A percentile compares a stretch with the other conserved stretches of the same genome.
Conservation (phyloP, 2,797 vertebrate species). For the Etheostoma perlongum region DNA sequence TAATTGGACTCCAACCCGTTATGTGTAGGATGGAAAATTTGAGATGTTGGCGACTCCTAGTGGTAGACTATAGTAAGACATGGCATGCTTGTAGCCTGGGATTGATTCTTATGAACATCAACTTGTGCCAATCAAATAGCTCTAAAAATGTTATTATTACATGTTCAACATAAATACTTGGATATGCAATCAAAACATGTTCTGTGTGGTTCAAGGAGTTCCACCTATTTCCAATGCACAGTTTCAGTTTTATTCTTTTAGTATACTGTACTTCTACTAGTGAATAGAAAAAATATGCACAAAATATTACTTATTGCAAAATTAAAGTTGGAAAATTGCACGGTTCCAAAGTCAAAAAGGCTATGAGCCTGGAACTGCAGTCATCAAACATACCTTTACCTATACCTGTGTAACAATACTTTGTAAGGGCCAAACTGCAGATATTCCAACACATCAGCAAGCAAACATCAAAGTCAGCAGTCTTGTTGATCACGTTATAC, state of each 20-base stretch:
- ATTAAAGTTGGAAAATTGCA: background rate
- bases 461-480: background rate
- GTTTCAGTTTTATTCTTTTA: background rate
- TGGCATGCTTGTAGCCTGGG: background rate
- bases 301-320: background rate
- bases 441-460: conserved; percentile 3
- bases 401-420: background rate
- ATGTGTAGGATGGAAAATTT: background rate
- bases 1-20: background rate
- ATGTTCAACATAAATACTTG: background rate
- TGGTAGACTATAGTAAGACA: background rate
- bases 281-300: background rate
- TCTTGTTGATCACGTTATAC: background rate
- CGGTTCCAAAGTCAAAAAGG: background rate
- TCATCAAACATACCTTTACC: background rate
- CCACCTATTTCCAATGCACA: background rate
- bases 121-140: background rate
- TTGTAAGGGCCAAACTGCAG: background rate
- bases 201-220: background rate
- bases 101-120: background rate
- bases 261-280: background rate
- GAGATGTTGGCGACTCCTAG: background rate
- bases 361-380: background rate
- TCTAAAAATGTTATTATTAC: background rate
- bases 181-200: too few species aligned